These are phyloP conservation scores for Macropus fuliginosus DNA, from an alignment of 2,797 vertebrate genomes.

Conservation along the genomic window DNA sequence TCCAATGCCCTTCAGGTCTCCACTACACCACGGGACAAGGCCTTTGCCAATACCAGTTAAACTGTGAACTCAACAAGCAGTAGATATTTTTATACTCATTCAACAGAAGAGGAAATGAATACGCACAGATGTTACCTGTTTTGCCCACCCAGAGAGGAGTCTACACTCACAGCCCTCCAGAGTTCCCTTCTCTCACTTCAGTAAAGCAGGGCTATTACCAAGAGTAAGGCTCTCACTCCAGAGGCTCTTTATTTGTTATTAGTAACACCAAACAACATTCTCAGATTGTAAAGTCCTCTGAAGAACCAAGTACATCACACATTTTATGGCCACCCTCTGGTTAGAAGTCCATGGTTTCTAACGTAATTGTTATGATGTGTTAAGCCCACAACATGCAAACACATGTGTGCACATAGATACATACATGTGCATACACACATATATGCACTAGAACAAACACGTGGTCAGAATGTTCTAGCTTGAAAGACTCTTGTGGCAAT, in stretches of 20 bases:
- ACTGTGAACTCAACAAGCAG: not conserved
- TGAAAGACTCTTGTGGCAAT: not conserved
- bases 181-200: not conserved
- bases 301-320: not conserved
- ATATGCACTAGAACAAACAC: not conserved
- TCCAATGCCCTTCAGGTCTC: not conserved
- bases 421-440: not conserved
- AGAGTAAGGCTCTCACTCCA: not conserved
- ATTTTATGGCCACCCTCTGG: not conserved
- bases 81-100: conserved; percentile 45
- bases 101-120: conserved; percentile 52
- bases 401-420: not conserved
- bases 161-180: rapidly evolving
- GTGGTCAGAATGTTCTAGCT: not conserved
- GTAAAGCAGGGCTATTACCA: not conserved
- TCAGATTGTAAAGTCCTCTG: rapidly evolving
- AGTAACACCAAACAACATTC: not conserved
- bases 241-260: not conserved
- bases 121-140: conserved; percentile 21
- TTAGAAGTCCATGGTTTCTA: not conserved
- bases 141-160: not conserved
- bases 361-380: not conserved
- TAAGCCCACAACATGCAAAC: not conserved
- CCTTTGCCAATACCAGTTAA: not conserved
- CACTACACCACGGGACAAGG: not conserved